Percentiles rank a stretch among this genome's conserved stretches.
Evolutionary conservation across 2,888 invertebrate species (phyloP).

Genomic region (Axea sp.): DNA sequence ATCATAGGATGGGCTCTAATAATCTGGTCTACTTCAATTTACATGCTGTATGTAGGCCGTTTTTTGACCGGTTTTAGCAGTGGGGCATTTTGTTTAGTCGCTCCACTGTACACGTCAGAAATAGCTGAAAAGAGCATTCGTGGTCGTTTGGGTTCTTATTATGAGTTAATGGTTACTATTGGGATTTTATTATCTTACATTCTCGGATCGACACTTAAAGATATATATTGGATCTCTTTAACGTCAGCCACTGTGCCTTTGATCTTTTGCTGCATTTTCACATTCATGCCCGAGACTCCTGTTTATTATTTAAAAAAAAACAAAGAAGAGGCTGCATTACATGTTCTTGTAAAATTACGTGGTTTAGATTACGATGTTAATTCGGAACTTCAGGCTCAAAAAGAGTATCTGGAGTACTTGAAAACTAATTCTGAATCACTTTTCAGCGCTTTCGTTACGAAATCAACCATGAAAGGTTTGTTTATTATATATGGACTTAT

Average conservation of each 20-base stretch:
- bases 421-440: not conserved
- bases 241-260: conserved; percentile 5
- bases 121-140: conserved; percentile 17
- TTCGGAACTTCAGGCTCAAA: not conserved
- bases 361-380: conserved; percentile 15
- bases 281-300: conserved; percentile 35
- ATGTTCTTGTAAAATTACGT: conserved; percentile 12
- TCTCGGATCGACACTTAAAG: not conserved
- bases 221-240: conserved; percentile 18
- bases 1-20: conserved; percentile 43
- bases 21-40: conserved; percentile 19
- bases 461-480: not conserved
- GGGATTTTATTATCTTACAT: conserved; percentile 18
- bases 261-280: conserved; percentile 30
- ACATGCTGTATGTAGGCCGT: conserved; percentile 19
- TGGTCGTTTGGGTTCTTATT: conserved; percentile 25
- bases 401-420: conserved; percentile 14
- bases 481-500: conserved; percentile 26
- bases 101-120: conserved; percentile 31
- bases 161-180: conserved; percentile 12
- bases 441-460: not conserved
- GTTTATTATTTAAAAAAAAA: conserved; percentile 36
- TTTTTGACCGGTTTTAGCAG: conserved; percentile 29
- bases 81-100: conserved; percentile 9
- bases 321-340: not conserved